A percentile compares a stretch with the other conserved stretches of the same genome.
phyloP scores from a whole-genome alignment of 2,888 invertebrate species.

The Agriopis leucophaearia region DNA sequence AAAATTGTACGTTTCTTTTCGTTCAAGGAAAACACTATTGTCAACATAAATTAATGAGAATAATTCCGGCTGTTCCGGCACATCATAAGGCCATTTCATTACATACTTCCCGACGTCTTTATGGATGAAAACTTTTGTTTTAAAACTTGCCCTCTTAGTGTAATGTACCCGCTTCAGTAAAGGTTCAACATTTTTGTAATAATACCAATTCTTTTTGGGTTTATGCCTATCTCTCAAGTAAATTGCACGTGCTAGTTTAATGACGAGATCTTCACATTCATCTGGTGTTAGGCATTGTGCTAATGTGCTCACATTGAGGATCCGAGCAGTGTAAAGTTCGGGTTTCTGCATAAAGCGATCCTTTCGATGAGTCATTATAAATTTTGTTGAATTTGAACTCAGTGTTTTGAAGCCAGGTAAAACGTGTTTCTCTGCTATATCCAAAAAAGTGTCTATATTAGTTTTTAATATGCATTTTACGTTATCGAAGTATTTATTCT shows the following conservation, averaged over 20 bases:
- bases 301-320: constrained; percentile 60
- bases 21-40: too few species aligned
- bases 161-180: constrained; percentile 57
- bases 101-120: constrained; percentile 55
- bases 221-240: constrained; percentile 46
- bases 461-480: constrained; percentile 59
- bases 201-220: constrained; percentile 50
- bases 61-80: constrained; percentile 45
- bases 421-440: constrained; percentile 63
- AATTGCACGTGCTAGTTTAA: constrained; percentile 59
- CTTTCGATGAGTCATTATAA: constrained; percentile 61
- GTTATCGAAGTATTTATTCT: constrained; percentile 55
- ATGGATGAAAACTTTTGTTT: constrained; percentile 62
- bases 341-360: constrained; percentile 58
- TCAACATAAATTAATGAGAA: too few species aligned
- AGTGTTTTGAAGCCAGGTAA: constrained; percentile 39
- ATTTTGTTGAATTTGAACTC: constrained; percentile 54
- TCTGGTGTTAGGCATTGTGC: constrained; percentile 55
- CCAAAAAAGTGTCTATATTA: constrained; percentile 57
- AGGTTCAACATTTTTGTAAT: constrained; percentile 63
- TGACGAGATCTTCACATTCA: constrained; percentile 60
- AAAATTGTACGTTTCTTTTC: too few species aligned
- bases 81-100: constrained; percentile 54
- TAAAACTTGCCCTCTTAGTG: constrained; percentile 55
- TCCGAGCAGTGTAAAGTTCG: constrained; percentile 60